Base-by-base conservation (phyloP, 2,888 invertebrate species). In the Acleris laterana region DNA sequence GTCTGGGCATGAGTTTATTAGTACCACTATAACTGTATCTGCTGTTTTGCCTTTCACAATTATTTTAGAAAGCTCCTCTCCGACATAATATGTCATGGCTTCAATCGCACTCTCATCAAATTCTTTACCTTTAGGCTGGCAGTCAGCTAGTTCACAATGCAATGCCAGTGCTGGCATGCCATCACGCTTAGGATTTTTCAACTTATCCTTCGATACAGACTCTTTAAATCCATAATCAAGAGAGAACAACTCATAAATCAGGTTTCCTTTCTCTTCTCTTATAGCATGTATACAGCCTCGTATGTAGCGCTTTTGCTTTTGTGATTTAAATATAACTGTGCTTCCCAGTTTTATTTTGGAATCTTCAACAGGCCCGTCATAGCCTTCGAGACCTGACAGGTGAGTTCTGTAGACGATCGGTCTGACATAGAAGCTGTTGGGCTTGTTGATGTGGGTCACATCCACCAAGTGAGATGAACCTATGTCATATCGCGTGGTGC, bases 141-240 rank as follows among this genome's bases (percentile, higher is more conserved):
- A 81, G 19, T 77, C 70, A 7, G 74, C 76, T 9, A 81, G 67
- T 44, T 74, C 69, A 50, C 80, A 80, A 22, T 76, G 75, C 16
- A 66, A 63, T 1, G 73, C 75, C 50, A 78, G 58, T 0, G 76
- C 59, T 7, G 77, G 77, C 9, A 78, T 56, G 42, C 52, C 46
- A 16, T 19, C 57, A n/a, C 63, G 69, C 57, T 42, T 59, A 38
- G 56, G 75, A 7, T 7, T 50, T 57, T n/a, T 11, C 13, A 61
- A 60, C 7, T 69, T 56, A 38, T 68, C 68, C 2, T 74, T 6
- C 2, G 74, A 69, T 4, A 81, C 69, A 1, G 56, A 22, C 60
- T 81, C 80, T 1, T 72, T 48, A 50, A 69, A 74, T 1, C 82
- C 82, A 68, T 74, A 76, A 67, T 82, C 82, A 32, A 72, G 59